Conservation (phyloP, 2,888 invertebrate species). For the Xanthostigma xanthostigma region DNA sequence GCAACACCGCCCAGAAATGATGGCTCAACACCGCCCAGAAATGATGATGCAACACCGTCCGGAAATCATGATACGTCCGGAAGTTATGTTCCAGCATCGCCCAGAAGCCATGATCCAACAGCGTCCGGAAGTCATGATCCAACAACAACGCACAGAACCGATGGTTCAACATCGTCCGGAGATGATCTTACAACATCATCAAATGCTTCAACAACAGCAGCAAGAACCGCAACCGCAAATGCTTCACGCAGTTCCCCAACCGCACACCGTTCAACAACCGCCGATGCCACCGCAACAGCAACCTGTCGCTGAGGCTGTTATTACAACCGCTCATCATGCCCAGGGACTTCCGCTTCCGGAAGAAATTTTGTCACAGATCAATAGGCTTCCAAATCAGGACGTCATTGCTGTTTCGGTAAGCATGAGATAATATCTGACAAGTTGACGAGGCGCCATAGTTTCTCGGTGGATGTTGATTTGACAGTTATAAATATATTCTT, state of each 20-base stretch:
- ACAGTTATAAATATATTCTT: too few relatives aligned
- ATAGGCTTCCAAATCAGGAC: conserved; percentile 25
- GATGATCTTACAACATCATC: conserved; percentile 3
- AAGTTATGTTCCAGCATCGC: too few relatives aligned
- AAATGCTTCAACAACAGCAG: conserved; percentile 2
- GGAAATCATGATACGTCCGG: conserved; percentile 13
- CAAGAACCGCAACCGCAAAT: conserved; percentile 3
- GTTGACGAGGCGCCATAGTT: neutral
- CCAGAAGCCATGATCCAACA: conserved; percentile 18
- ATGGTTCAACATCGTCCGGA: conserved; percentile 9
- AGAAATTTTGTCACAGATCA: conserved; percentile 28
- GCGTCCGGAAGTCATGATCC: conserved; percentile 25
- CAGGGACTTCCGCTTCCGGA: conserved; percentile 33
- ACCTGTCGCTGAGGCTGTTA: conserved; percentile 8
- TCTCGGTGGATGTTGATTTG: too few relatives aligned
- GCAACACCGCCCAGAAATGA: conserved; percentile 13
- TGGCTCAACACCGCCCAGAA: conserved; percentile 16
- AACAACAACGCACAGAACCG: conserved; percentile 25
- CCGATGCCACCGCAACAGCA: neutral
- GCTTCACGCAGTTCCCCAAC: conserved; percentile 19
- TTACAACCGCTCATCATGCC: conserved; percentile 23
- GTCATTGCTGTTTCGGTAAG: conserved; percentile 24
- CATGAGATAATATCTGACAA: too few relatives aligned
- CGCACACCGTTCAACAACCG: conserved; percentile 5
- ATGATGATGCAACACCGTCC: too few relatives aligned